Evolutionary conservation across 2,888 invertebrate species (phyloP).

Genomic region (Coremacera marginata): DNA sequence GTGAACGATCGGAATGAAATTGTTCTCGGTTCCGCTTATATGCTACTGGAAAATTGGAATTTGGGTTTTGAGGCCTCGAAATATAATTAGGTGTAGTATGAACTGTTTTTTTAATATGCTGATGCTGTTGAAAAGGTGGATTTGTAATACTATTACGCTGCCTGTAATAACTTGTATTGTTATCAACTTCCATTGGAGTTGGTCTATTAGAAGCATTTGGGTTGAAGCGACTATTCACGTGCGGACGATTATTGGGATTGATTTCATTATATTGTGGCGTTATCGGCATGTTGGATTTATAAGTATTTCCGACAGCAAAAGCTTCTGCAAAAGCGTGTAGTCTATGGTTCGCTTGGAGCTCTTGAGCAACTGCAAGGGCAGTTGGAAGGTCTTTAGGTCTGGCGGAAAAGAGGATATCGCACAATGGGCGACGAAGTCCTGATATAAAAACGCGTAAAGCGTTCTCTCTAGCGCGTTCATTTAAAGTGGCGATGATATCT

Average conservation of each 20-base stretch:
- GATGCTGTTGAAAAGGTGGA: not conserved
- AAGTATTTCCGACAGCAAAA: not conserved
- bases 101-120: slow-evolving; percentile 30
- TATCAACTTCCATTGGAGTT: no score
- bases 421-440: slow-evolving; percentile 1
- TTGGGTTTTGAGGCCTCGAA: slow-evolving; percentile 15
- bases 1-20: not conserved
- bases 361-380: slow-evolving; percentile 16
- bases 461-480: no score
- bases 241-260: no score
- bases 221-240: no score
- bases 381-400: slow-evolving; percentile 12
- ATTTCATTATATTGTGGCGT: no score
- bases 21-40: slow-evolving; percentile 29
- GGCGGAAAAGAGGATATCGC: slow-evolving; percentile 12
- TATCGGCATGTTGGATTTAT: not conserved
- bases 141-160: no score
- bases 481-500: no score
- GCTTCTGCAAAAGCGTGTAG: not conserved
- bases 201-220: no score
- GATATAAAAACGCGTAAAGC: no score
- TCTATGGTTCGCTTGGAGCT: slow-evolving; percentile 14
- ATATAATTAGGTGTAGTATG: slow-evolving; percentile 29
- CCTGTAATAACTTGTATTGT: no score
- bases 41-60: slow-evolving; percentile 32